These are phyloP conservation scores for Actinernus sp. DNA, from an alignment of 92 coral and sea anemone genomes.

Conservation along the genomic window DNA sequence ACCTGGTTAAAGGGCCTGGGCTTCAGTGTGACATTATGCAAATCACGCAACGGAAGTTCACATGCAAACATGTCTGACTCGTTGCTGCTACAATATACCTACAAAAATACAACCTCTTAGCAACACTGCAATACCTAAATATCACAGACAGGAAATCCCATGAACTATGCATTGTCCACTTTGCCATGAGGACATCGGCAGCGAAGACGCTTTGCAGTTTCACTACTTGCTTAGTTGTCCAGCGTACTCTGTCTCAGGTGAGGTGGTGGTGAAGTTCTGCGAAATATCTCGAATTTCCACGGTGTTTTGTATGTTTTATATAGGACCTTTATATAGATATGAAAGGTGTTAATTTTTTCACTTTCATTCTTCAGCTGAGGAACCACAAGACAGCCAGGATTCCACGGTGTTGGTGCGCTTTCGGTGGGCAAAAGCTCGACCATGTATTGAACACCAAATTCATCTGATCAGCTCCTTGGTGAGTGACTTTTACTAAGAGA, in stretches of 20 bases:
- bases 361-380: background rate
- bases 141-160: background rate
- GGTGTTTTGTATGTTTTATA: too few relatives aligned
- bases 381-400: background rate
- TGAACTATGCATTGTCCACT: slow-evolving; percentile 86
- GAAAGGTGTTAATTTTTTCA: too few relatives aligned
- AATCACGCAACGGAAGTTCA: too few relatives aligned
- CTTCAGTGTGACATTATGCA: too few relatives aligned
- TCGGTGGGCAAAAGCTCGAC: slow-evolving; percentile 88
- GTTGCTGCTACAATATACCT: too few relatives aligned
- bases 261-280: background rate
- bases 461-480: slow-evolving; percentile 92
- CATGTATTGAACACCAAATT: slow-evolving; percentile 80
- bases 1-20: too few relatives aligned
- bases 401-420: slow-evolving; percentile 59
- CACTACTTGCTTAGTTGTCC: slow-evolving; percentile 84
- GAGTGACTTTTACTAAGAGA: too few relatives aligned
- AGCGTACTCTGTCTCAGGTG: slow-evolving; percentile 59
- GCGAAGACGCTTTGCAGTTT: slow-evolving; percentile 71
- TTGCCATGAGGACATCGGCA: slow-evolving; percentile 69
- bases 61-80: too few relatives aligned
- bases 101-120: background rate
- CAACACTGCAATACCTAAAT: background rate
- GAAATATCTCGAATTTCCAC: background rate
- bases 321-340: too few relatives aligned